Base-by-base conservation (phyloP, 2,797 vertebrate genomes). In the Esox lucius region DNA sequence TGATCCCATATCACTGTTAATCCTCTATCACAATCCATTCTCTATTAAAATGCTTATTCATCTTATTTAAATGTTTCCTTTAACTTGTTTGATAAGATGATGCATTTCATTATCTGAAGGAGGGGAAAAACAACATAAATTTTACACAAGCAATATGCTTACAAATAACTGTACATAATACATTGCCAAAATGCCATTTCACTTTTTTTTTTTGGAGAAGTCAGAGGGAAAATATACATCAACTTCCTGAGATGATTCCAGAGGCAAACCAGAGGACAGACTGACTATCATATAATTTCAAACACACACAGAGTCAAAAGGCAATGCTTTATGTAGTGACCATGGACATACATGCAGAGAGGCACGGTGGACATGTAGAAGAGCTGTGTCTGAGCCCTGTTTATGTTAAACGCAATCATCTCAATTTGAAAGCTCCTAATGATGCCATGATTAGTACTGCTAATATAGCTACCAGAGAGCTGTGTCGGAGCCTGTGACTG, bases 151-250 rank as follows among this genome's bases (percentile, higher is more conserved):
- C 28, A 31, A 31, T 31, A 31, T 31, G 28, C 1, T 31, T 31
- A 31, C 28, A 31, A 31, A 31, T 46, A 46, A 46, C 9, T 46
- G 46, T 46, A 8, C 48, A 51, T 5, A 16, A 51, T 51, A 5
- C 17, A 51, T 51, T 51, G 6, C 17, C 15, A 17, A 51, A 51
- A 19, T n/a, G 19, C 5, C 17, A 53, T 53, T n/a, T 53, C 17
- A 53, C 19, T n/a, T n/a, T n/a, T n/a, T n/a, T n/a, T n/a, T n/a
- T n/a, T n/a, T n/a, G n/a, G n/a, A n/a, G n/a, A n/a, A n/a, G n/a
- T n/a, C n/a, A n/a, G n/a, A 88, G 87, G 89, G 83, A 91, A 91
- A 91, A 88, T 90, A 87, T 87, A 89, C 86, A 85, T 91, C 89
- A 90, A 85, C 85, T 81, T 90, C 87, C 87, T 86, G 86, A 31